Percentiles rank a stretch among this genome's conserved stretches.
phyloP scores from a whole-genome alignment of 1,140 invertebrate species.

The Bicyclus anynana region DNA sequence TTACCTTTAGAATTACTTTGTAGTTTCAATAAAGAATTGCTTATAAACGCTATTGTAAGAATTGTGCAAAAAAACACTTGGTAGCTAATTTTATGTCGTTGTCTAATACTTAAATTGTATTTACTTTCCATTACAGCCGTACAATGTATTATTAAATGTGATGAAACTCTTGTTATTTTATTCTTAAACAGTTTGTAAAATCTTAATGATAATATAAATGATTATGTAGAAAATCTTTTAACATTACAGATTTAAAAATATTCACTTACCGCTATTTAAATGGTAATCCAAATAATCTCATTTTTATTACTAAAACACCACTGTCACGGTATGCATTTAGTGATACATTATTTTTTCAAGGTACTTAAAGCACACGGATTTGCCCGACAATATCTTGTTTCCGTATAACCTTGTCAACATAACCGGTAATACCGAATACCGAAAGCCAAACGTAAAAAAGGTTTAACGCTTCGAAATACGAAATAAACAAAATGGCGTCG shows the following conservation, averaged over 20 bases:
- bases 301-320: constrained; percentile 2
- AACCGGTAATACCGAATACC: background rate
- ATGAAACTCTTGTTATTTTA: too few relatives aligned
- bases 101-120: too few relatives aligned
- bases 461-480: constrained; percentile 10
- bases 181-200: too few relatives aligned
- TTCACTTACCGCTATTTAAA: constrained; percentile 5
- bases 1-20: too few relatives aligned
- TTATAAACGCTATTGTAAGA: too few relatives aligned
- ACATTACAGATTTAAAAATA: background rate
- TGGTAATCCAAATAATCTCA: constrained; percentile 7
- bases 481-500: constrained; percentile 32
- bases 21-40: too few relatives aligned
- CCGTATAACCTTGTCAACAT: background rate
- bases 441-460: background rate
- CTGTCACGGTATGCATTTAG: background rate
- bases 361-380: background rate
- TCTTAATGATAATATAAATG: too few relatives aligned
- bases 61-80: too few relatives aligned
- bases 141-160: too few relatives aligned
- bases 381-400: background rate
- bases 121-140: too few relatives aligned
- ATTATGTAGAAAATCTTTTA: background rate
- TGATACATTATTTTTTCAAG: background rate
- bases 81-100: too few relatives aligned